phyloP scores from a whole-genome alignment of 2,888 invertebrate genomes.

The Notodonta ziczac region DNA sequence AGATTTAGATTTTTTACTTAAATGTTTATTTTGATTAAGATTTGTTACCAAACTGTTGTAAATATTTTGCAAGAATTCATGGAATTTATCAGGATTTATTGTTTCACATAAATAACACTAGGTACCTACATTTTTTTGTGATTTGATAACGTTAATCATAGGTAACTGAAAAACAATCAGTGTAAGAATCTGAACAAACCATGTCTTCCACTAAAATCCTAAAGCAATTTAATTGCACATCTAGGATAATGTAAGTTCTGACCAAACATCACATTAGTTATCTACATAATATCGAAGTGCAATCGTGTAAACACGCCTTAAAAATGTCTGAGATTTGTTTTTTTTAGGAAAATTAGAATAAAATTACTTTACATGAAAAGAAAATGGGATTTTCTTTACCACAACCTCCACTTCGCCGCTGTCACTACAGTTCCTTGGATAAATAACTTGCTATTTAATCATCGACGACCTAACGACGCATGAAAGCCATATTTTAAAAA shows the following conservation, averaged over 20 bases:
- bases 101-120: too few species aligned
- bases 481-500: too few species aligned
- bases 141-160: too few species aligned
- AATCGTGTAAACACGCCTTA: background rate
- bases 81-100: background rate
- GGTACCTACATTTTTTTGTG: too few species aligned
- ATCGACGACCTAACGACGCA: too few species aligned
- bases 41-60: conserved; percentile 52
- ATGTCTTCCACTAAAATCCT: too few species aligned
- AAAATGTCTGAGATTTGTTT: conserved; percentile 3
- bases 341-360: background rate
- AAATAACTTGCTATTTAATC: too few species aligned
- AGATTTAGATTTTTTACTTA: conserved; percentile 21
- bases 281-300: background rate
- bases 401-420: background rate
- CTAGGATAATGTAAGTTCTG: background rate
- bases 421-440: too few species aligned
- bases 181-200: too few species aligned
- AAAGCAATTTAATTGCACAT: too few species aligned
- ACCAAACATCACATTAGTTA: background rate
- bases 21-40: conserved; percentile 33
- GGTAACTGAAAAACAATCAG: too few species aligned
- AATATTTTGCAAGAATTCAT: conserved; percentile 23
- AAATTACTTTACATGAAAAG: background rate
- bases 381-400: background rate